A percentile compares a stretch with the other conserved stretches of the same genome.
phyloP scores from a whole-genome alignment of 2,113 vertebrate genomes.

The Nanger granti region DNA sequence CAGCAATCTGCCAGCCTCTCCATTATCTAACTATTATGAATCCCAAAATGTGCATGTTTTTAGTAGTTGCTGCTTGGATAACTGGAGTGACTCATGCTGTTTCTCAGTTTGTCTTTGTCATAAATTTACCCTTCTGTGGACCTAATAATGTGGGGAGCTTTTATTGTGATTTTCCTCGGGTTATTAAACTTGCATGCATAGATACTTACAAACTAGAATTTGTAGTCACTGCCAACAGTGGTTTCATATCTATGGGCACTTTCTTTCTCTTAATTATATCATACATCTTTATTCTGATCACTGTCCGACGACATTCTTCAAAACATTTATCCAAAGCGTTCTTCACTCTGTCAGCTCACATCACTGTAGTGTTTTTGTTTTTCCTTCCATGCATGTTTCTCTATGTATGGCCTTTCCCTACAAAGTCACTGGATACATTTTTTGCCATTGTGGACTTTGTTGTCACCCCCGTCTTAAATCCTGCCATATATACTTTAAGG shows the following conservation, averaged over 20 bases:
- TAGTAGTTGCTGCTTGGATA: conserved; percentile 43
- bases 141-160: conserved; percentile 60
- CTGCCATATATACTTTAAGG: conserved; percentile 68
- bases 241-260: conserved; percentile 60
- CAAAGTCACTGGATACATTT: conserved; percentile 57
- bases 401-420: conserved; percentile 63
- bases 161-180: conserved; percentile 66
- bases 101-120: conserved; percentile 64
- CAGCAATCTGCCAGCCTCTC: background rate
- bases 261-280: conserved; percentile 60
- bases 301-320: conserved; percentile 53
- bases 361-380: conserved; percentile 58
- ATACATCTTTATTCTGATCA: conserved; percentile 60
- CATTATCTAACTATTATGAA: conserved; percentile 22
- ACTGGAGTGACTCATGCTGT: conserved; percentile 52
- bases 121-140: conserved; percentile 67
- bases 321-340: conserved; percentile 59
- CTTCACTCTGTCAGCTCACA: conserved; percentile 24
- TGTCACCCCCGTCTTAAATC: conserved; percentile 68
- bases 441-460: conserved; percentile 68
- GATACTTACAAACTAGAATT: conserved; percentile 56
- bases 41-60: conserved; percentile 21
- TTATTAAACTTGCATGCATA: conserved; percentile 66
- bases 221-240: conserved; percentile 67
- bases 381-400: conserved; percentile 65